Evolutionary conservation across 2,113 vertebrate genomes (phyloP).

Genomic region (Psophia crepitans): DNA sequence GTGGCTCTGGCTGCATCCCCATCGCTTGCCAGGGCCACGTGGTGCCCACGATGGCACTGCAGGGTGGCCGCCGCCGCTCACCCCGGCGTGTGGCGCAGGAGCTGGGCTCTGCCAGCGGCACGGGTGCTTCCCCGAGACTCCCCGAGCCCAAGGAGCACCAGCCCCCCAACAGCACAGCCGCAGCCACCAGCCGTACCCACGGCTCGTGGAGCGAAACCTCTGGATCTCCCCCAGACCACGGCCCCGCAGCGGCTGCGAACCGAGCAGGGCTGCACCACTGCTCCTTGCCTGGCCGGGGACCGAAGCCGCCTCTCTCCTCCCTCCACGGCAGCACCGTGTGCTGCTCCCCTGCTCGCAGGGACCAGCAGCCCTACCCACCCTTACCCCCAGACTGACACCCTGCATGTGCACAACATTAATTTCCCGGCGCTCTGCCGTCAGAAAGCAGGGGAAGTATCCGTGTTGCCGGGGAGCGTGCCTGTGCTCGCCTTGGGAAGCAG

Average conservation of each 20-base stretch:
- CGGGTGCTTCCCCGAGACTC: background rate
- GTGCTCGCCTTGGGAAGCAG: no score
- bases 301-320: background rate
- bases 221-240: background rate
- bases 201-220: background rate
- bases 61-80: accelerated
- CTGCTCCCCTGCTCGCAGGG: background rate
- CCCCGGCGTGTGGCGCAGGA: accelerated
- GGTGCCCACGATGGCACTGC: background rate
- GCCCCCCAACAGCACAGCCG: accelerated
- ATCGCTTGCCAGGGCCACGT: accelerated
- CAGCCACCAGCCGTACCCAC: background rate
- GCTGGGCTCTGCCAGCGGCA: background rate
- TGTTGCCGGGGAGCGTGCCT: no score
- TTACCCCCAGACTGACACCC: background rate
- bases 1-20: background rate
- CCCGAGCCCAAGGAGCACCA: background rate
- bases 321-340: no score
- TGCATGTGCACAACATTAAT: background rate
- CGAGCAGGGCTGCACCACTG: background rate
- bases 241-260: background rate
- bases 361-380: background rate
- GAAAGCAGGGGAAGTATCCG: no score
- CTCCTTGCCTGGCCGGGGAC: background rate
- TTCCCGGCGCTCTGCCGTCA: background rate